These are phyloP conservation scores for Epizoanthus rinbou DNA, from an alignment of 92 coral and sea anemone species.

Conservation along the genomic window DNA sequence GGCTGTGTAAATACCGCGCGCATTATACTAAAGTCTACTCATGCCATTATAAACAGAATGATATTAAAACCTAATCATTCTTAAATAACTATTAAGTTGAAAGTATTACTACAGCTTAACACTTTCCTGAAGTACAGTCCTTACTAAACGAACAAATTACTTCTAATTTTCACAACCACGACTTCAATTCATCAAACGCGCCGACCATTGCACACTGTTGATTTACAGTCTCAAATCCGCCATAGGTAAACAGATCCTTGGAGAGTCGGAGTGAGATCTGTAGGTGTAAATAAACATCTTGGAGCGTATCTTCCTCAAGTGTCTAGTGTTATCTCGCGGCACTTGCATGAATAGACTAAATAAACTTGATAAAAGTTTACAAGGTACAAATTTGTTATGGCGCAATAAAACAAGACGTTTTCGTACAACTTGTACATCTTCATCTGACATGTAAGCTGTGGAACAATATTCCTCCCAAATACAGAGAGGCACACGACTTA, in stretches of 20 bases:
- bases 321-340: no score
- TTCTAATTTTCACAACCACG: not conserved
- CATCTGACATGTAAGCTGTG: no score
- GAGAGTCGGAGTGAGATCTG: not conserved
- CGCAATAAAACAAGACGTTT: no score
- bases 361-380: no score
- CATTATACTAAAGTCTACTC: no score
- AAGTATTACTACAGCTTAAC: not conserved
- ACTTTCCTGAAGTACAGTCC: conserved; percentile 12
- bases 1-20: no score
- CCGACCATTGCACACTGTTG: not conserved
- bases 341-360: no score
- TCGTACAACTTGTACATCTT: no score
- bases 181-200: not conserved
- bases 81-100: conserved; percentile 6
- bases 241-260: not conserved
- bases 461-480: no score
- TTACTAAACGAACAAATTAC: not conserved
- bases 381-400: no score
- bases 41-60: not conserved
- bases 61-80: conserved; percentile 23
- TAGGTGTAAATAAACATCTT: not conserved
- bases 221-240: conserved; percentile 5
- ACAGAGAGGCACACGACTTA: no score
- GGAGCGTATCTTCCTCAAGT: not conserved